Conservation (phyloP, 2,113 vertebrate genomes). For the Neogobius melanostomus region DNA sequence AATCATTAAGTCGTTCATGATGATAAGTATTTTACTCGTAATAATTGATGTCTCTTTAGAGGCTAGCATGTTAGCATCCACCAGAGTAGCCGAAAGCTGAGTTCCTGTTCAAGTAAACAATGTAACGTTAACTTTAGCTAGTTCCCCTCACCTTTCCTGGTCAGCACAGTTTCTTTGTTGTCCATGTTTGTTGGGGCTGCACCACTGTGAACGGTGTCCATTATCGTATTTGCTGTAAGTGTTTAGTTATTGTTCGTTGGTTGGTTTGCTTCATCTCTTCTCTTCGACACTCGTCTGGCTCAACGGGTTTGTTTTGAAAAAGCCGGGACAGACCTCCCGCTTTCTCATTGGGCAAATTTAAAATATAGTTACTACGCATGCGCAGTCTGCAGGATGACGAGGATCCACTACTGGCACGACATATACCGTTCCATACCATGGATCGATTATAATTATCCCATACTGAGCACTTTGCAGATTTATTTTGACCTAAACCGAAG, state of each 20-base stretch:
- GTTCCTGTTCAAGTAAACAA: not conserved
- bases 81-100: not conserved
- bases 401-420: too few relatives aligned
- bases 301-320: constrained; percentile 47
- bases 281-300: not conserved
- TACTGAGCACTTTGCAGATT: too few relatives aligned
- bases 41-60: not conserved
- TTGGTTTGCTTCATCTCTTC: not conserved
- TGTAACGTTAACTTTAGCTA: not conserved
- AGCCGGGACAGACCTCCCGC: constrained; percentile 1
- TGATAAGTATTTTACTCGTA: too few relatives aligned
- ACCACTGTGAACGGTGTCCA: not conserved
- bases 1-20: too few relatives aligned
- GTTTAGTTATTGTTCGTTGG: not conserved
- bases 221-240: not conserved
- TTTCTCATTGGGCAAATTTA: constrained; percentile 58
- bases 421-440: too few relatives aligned
- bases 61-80: not conserved
- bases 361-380: constrained; percentile 17
- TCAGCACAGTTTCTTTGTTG: not conserved
- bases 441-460: too few relatives aligned
- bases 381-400: not conserved
- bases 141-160: constrained; percentile 58
- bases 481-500: too few relatives aligned
- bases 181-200: not conserved